A percentile compares a stretch with the other conserved stretches of the same genome.
Evolutionary conservation across 2,888 invertebrate species (phyloP).

Genomic region (Drosophila vallismaia): DNA sequence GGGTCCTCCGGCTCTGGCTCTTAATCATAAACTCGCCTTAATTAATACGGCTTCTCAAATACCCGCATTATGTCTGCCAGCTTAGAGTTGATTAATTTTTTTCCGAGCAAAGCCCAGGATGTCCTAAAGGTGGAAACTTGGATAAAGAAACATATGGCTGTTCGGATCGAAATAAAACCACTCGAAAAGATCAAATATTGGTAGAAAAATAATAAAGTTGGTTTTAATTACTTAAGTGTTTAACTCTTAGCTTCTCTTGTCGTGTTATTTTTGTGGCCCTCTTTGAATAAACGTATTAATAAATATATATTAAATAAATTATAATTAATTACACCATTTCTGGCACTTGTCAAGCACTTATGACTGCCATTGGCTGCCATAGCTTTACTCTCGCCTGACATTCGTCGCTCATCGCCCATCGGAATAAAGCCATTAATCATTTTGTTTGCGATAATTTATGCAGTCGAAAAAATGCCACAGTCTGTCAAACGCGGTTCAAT

Average conservation of each 20-base stretch:
- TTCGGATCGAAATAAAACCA: background rate
- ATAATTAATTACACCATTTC: slow-evolving; percentile 24
- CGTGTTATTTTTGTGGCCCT: background rate
- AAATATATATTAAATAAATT: slow-evolving; percentile 17
- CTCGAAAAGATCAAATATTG: background rate
- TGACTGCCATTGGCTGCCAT: slow-evolving; percentile 6
- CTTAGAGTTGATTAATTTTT: slow-evolving; percentile 47
- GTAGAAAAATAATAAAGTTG: background rate
- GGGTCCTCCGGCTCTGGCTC: slow-evolving; percentile 23
- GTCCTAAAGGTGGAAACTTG: background rate
- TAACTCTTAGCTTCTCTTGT: background rate
- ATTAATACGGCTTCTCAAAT: slow-evolving; percentile 62
- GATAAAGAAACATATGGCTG: background rate
- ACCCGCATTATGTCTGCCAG: slow-evolving; percentile 37
- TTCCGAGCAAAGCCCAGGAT: slow-evolving; percentile 4
- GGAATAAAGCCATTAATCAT: slow-evolving; percentile 65
- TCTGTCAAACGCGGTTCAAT: slow-evolving; percentile 62
- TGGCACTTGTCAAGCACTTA: slow-evolving; percentile 19
- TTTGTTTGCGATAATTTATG: slow-evolving; percentile 60
- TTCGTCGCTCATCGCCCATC: slow-evolving; percentile 3
- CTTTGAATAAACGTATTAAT: background rate
- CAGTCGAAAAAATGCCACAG: slow-evolving; percentile 50
- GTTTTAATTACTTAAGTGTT: background rate
- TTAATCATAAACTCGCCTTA: slow-evolving; percentile 72
- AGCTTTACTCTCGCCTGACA: slow-evolving; percentile 13